Base-by-base conservation (phyloP, 2,888 invertebrate species). In the Eretmocerus hayati region DNA sequence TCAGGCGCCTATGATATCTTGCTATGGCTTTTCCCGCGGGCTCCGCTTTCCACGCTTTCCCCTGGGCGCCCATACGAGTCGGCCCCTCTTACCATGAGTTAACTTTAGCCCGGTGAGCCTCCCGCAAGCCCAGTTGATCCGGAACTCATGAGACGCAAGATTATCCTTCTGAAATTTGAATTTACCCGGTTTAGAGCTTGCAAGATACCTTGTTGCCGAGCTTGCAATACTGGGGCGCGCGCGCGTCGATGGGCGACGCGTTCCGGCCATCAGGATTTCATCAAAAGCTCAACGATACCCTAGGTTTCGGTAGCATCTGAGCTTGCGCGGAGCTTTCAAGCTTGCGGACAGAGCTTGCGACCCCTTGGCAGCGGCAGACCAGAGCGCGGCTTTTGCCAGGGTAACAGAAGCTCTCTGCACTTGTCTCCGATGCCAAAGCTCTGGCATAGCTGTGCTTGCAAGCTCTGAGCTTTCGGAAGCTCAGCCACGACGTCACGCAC, bases 321-420 rank as follows among this genome's bases (percentile, higher is more conserved):
- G n/a, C 11, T 26, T 26, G 8, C 26, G 26, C 26, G 26, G n/a
- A n/a, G n/a, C n/a, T n/a, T n/a, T 11, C 26, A 26, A 11, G 6
- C 26, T 26, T 11, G 6, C 26, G 26, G 26, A 11, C 8, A 6
- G 26, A 26, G 26, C 26, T 6, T 6, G 26, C 42, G 42, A 52
- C 52, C 51, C 58, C 60, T 58, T 62, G 53, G 57, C 59, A 59
- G 61, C 69, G 69, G 71, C 68, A 68, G 70, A 69, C 69, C 62
- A 59, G 67, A 69, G 70, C 69, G 70, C 71, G 71, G 68, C 66
- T 64, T 69, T 63, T 69, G 61, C 58, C 63, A 69, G 69, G 69
- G 50, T 48, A 66, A 53, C 62, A 71, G 58, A 52, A 61, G 16
- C 26, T 5, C 38, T 5, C 21, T 54, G 46, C n/a, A n/a, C n/a